These are phyloP conservation scores for Drosophila asahinai DNA, from an alignment of 1,140 invertebrate genomes.

Conservation along the genomic window DNA sequence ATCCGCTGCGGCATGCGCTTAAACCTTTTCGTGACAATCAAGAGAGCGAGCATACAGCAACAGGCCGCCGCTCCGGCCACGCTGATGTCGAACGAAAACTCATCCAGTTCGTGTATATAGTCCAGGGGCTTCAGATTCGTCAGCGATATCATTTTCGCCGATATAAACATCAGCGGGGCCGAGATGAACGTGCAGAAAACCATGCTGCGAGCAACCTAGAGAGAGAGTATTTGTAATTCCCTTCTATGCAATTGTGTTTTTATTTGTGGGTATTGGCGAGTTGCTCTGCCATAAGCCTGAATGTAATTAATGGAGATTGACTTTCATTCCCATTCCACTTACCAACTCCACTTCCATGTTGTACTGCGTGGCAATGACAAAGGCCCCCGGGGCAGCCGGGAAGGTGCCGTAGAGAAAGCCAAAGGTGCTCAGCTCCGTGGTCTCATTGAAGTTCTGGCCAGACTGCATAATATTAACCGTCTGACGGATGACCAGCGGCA, in stretches of 20 bases:
- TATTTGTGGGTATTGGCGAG: too few species aligned
- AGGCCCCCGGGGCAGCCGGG: constrained; percentile 96
- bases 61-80: constrained; percentile 91
- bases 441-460: constrained; percentile 89
- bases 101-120: constrained; percentile 91
- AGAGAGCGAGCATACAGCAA: constrained; percentile 92
- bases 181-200: constrained; percentile 97
- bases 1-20: constrained; percentile 93
- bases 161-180: constrained; percentile 97
- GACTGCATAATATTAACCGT: constrained; percentile 91
- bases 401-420: constrained; percentile 98
- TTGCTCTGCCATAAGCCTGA: too few species aligned
- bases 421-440: constrained; percentile 93
- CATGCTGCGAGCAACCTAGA: constrained; percentile 94
- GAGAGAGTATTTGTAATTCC: not conserved
- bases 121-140: constrained; percentile 89
- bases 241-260: too few species aligned
- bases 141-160: constrained; percentile 95
- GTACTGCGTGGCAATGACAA: constrained; percentile 96
- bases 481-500: constrained; percentile 95
- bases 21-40: constrained; percentile 91
- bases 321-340: constrained; percentile 73
- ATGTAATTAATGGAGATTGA: constrained; percentile 9
- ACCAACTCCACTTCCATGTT: constrained; percentile 94
- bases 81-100: constrained; percentile 93